These are phyloP conservation scores for Tetragonisca angustula DNA, from an alignment of 2,888 invertebrate species.

Conservation along the genomic window DNA sequence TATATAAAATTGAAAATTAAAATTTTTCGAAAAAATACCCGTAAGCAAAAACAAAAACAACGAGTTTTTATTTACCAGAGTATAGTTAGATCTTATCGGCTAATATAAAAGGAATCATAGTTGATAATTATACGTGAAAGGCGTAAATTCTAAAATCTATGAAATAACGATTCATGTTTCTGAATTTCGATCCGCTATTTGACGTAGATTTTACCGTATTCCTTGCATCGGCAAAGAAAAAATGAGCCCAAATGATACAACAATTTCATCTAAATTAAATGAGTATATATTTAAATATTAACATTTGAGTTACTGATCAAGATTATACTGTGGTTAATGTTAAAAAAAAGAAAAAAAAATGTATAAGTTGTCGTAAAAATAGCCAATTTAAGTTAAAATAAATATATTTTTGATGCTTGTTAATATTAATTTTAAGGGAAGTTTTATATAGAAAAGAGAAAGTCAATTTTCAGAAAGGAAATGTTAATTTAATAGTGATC, in stretches of 20 bases:
- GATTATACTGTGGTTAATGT: background rate
- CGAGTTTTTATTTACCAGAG: constrained; percentile 22
- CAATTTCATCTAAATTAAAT: background rate
- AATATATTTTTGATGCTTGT: background rate
- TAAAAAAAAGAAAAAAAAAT: background rate
- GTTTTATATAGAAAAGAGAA: constrained; percentile 6
- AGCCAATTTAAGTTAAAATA: background rate
- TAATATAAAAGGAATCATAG: constrained; percentile 16
- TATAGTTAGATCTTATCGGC: constrained; percentile 5
- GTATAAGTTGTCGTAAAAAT: background rate
- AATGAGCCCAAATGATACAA: background rate
- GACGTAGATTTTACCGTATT: background rate
- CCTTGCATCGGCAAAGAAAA: background rate
- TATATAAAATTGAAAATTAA: constrained; percentile 21
- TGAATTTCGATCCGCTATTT: background rate
- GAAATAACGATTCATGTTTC: background rate
- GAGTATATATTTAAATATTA: constrained; percentile 1
- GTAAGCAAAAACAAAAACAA: constrained; percentile 6
- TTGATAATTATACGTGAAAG: constrained; percentile 9
- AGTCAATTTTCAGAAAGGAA: constrained; percentile 16
- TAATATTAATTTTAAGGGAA: constrained; percentile 14
- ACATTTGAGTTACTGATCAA: background rate
- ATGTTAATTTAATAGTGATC: constrained; percentile 51
- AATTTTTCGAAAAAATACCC: constrained; percentile 14
- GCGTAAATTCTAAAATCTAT: constrained; percentile 9